These are phyloP conservation scores for Leptinotarsa tumamoca DNA, from an alignment of 2,888 invertebrate species.

Conservation along the genomic window DNA sequence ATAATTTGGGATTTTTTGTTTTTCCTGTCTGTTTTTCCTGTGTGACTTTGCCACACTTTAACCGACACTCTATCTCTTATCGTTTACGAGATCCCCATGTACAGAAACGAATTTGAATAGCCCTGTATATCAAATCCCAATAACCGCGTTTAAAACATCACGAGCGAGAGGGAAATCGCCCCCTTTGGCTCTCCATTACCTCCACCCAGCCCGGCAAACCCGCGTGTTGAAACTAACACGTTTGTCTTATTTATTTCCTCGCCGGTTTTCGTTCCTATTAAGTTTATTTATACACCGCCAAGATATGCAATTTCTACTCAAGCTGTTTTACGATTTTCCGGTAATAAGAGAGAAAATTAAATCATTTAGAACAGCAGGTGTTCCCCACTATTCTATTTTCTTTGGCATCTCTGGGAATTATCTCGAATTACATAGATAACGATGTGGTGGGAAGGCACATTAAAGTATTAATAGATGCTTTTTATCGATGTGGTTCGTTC, in stretches of 20 bases:
- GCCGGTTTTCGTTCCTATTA: constrained; percentile 33
- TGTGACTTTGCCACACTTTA: too few relatives aligned
- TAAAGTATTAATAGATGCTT: background rate
- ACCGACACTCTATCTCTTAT: too few relatives aligned
- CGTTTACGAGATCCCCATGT: too few relatives aligned
- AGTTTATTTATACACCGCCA: constrained; percentile 33
- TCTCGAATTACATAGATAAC: constrained; percentile 12
- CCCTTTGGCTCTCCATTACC: background rate
- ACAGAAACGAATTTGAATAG: too few relatives aligned
- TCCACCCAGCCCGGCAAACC: background rate
- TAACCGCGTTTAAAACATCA: too few relatives aligned
- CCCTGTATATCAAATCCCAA: too few relatives aligned
- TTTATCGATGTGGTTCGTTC: background rate
- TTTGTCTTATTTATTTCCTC: constrained; percentile 27
- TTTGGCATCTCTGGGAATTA: constrained; percentile 6
- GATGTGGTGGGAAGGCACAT: background rate
- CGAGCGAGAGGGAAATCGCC: background rate
- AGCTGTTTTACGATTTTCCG: constrained; percentile 34
- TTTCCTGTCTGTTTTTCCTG: too few relatives aligned
- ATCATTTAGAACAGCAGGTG: constrained; percentile 37
- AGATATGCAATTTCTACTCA: constrained; percentile 30
- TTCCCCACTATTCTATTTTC: constrained; percentile 12
- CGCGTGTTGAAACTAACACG: constrained; percentile 25
- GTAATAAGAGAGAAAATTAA: constrained; percentile 35
- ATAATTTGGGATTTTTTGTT: too few relatives aligned